Percentiles rank a stretch among this genome's conserved stretches.
Evolutionary conservation across 1,140 invertebrate genomes (phyloP).

Genomic region (Drosophila sproati): DNA sequence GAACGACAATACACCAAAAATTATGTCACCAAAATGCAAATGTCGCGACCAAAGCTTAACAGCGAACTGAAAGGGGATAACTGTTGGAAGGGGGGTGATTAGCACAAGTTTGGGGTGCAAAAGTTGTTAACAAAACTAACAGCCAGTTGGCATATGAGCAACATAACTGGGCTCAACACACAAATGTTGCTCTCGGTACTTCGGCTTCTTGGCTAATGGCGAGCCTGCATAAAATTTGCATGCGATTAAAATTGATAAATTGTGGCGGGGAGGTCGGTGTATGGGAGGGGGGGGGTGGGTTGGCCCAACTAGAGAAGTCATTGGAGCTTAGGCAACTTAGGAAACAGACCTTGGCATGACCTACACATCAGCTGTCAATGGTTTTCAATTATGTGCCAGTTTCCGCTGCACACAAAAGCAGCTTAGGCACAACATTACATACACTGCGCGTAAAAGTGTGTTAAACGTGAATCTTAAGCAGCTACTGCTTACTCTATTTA

Average conservation of each 20-base stretch:
- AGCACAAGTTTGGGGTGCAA: conserved; percentile 44
- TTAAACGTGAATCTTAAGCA: too few relatives aligned
- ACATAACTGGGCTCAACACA: conserved; percentile 50
- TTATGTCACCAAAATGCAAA: conserved; percentile 74
- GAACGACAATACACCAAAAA: conserved; percentile 54
- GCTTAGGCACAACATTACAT: too few relatives aligned
- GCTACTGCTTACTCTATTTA: too few relatives aligned
- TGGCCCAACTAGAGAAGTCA: neutral
- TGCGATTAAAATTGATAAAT: conserved; percentile 76
- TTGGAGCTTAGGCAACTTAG: conserved; percentile 5
- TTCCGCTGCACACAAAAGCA: neutral
- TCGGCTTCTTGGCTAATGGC: conserved; percentile 40
- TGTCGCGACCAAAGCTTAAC: conserved; percentile 39
- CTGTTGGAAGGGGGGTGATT: conserved; percentile 45
- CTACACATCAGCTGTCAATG: conserved; percentile 36
- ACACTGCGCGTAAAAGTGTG: too few relatives aligned
- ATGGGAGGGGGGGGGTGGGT: neutral
- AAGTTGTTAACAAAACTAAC: conserved; percentile 73
- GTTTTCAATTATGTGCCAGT: conserved; percentile 51
- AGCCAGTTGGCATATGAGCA: conserved; percentile 34
- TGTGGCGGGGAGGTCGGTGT: conserved; percentile 12
- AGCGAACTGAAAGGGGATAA: neutral
- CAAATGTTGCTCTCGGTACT: conserved; percentile 36
- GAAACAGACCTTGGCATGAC: conserved; percentile 8
- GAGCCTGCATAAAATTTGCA: conserved; percentile 73